Conservation (phyloP, 2,797 vertebrate genomes). For the Trachops cirrhosus region DNA sequence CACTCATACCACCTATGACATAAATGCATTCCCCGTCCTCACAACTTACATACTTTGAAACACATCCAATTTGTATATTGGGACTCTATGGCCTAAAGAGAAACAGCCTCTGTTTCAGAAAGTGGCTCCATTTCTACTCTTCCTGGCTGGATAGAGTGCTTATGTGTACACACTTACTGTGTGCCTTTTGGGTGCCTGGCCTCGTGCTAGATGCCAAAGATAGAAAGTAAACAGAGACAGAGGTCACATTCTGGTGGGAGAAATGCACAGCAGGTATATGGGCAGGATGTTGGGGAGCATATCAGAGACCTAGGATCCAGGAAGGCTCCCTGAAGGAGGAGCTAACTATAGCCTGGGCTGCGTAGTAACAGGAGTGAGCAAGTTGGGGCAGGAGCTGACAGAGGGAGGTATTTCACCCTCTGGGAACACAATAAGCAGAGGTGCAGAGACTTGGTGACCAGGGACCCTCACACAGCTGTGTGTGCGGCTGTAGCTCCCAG, state of each 20-base stretch:
- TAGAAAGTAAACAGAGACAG: not conserved
- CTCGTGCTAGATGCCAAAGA: not conserved
- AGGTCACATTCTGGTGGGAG: not conserved
- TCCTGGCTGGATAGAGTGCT: not conserved
- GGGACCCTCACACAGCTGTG: not conserved
- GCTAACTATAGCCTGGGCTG: not conserved
- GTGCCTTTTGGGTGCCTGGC: not conserved
- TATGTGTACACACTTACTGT: not conserved
- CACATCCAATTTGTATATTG: not conserved
- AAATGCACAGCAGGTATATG: not conserved
- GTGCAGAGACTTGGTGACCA: not conserved
- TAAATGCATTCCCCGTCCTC: not conserved
- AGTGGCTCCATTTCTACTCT: not conserved
- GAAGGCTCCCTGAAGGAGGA: constrained; percentile 13
- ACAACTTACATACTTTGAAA: not conserved
- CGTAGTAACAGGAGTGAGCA: not conserved
- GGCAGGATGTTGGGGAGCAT: not conserved
- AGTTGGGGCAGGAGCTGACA: not conserved
- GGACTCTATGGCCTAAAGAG: not conserved
- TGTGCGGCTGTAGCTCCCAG: too few species aligned
- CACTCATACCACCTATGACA: not conserved
- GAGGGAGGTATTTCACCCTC: not conserved
- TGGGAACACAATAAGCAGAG: not conserved
- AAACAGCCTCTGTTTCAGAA: not conserved
- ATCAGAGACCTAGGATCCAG: not conserved